Base-by-base conservation (phyloP, 2,113 vertebrate species). In the Ailurus styani region DNA sequence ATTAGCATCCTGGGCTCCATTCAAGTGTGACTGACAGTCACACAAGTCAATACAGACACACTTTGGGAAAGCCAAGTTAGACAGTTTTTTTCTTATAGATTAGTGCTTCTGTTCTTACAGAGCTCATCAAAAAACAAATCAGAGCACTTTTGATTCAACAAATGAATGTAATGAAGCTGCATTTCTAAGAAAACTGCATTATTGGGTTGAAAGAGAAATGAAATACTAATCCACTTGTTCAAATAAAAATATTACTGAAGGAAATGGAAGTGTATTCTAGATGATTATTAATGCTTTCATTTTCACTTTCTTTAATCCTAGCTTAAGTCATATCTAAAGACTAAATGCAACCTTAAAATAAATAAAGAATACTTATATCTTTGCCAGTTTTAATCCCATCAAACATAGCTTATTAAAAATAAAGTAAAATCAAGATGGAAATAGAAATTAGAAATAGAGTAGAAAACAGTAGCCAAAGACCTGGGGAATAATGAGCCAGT, bases 1-100 rank as follows among this genome's bases (percentile, higher is more conserved):
- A 97, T 98, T 97, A 97, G 97, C 88, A 94, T 95, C 45, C 40
- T 68, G 84, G 92, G 60, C 79, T 66, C 85, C 87, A 95, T 50
- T 94, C 91, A 97, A 94, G 97, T 97, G 97, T 97, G 75, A 96
- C 96, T 97, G 98, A 97, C 94, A 97, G 92, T 87, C 89, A 90
- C 75, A 91, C 52, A 87, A 97, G 92, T 98, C 98, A 97, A 98
- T 98, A 97, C 75, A 17, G 75, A 68, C 85, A 79, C 34, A 96
- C 87, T 97, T 81, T 18, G 79, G 92, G 96, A 96, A 6, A 97
- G 75, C 50, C 52, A 81, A 88, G 73, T 87, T 79, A 68, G 91
- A 87, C 73, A 55, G 47, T 23, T 79, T 62, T 62, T 72, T 79
- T 52, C 57, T 75, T 87, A 93, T 84, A 88, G 94, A 96, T 97